Percentiles rank a stretch among this genome's conserved stretches.
phyloP scores from a whole-genome alignment of 2,113 vertebrate genomes.

The Xenus cinereus region DNA sequence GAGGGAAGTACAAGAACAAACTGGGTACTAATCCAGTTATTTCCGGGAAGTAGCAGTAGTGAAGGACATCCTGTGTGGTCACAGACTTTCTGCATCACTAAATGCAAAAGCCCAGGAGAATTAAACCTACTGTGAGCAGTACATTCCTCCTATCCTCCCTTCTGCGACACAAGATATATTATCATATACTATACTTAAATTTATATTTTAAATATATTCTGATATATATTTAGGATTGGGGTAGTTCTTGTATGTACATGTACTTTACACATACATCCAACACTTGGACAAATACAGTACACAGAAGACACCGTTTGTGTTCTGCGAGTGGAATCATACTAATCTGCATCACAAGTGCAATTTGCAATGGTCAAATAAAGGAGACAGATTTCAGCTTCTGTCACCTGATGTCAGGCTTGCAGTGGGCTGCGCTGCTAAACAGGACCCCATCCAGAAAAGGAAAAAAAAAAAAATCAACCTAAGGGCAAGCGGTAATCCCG shows the following conservation, averaged over 20 bases:
- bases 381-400: not conserved
- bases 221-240: not conserved
- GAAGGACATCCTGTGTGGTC: not conserved
- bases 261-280: not conserved
- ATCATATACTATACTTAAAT: slow-evolving; percentile 29
- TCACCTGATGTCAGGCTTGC: not conserved
- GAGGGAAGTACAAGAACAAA: not conserved
- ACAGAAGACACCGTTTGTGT: not conserved
- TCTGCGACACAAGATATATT: slow-evolving; percentile 30
- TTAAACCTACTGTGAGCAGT: not conserved
- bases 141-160: slow-evolving; percentile 25
- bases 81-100: not conserved
- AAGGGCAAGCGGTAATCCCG: not conserved
- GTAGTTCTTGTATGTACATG: not conserved
- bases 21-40: not conserved
- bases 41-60: not conserved
- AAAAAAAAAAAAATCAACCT: not conserved
- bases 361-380: not conserved
- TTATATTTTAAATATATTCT: slow-evolving; percentile 60
- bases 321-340: not conserved
- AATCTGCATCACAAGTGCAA: not conserved
- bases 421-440: not conserved
- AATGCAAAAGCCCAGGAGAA: not conserved
- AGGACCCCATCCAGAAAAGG: not conserved
- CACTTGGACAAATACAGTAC: not conserved